Base-by-base conservation (phyloP, 2,797 vertebrate species). In the Onychomys arenicola region DNA sequence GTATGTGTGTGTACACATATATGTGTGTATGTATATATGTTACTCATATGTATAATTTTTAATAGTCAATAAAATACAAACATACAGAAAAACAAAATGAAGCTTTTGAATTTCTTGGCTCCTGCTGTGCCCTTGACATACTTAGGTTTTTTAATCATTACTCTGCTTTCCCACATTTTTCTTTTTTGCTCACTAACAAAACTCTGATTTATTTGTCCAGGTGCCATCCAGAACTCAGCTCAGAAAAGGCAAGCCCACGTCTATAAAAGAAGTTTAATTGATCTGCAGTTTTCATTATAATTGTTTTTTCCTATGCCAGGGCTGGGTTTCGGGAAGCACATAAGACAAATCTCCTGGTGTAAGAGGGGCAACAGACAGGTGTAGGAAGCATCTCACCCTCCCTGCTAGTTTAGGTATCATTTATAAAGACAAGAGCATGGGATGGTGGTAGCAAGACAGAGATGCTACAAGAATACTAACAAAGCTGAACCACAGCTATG, bases 1-100 rank as follows among this genome's bases (percentile, higher is more conserved):
- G 3, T 25, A 4, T 14, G 1, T 16, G 5, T n/a, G 3, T 25
- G 4, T 13, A 14, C 7, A 2, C 5, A 23, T 21, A 34, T 11
- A 1, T 49, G 3, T 14, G 6, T 46, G 2, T n/a, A 3, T 25
- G 6, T 14, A 29, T 82, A 37, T 71, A 19, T 40, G 63, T 65
- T 65, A 32, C 63, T 65, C 3, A 11, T 34, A 67, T 11, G 63
- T 7, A 7, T 91, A 55, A 17, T 32, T 77, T 63, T 63, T 43
- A 63, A 43, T 6, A 83, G 37, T 43, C 25, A 83, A 43, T 94
- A 83, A 89, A 32, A 61, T 89, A 12, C 40, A 89, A 75, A 76
- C 43, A 46, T 25, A 27, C 32, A 43, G 27, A 49, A 93, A 80
- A 93, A 57, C 23, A 67, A 46, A 71, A 8, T 8, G 8, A 40